These are phyloP conservation scores for Ceratina australensis DNA, from an alignment of 1,140 invertebrate species.

Conservation along the genomic window DNA sequence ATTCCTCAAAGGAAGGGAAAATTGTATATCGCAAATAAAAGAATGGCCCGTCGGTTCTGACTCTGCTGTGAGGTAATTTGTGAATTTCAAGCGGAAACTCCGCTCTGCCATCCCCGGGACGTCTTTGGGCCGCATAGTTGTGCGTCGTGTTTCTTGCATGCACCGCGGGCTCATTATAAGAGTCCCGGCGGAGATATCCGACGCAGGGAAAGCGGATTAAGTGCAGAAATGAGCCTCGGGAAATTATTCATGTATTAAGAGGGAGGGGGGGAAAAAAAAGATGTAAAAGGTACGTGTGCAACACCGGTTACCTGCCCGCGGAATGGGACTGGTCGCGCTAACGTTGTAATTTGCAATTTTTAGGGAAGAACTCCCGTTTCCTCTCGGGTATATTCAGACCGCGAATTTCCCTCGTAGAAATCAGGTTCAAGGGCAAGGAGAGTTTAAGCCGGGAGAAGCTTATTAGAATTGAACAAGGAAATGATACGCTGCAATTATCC, in stretches of 20 bases:
- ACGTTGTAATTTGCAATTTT: slow-evolving; percentile 30
- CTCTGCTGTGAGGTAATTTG: slow-evolving; percentile 41
- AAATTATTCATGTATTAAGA: slow-evolving; percentile 31
- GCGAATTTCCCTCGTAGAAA: no score
- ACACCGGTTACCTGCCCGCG: neutral
- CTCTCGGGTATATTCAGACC: neutral
- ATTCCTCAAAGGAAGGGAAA: slow-evolving; percentile 55
- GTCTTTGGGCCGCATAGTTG: slow-evolving; percentile 10
- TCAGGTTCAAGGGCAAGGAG: no score
- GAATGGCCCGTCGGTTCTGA: slow-evolving; percentile 24
- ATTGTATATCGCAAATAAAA: slow-evolving; percentile 52
- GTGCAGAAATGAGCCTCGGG: neutral
- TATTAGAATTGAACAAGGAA: no score
- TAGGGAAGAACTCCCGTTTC: neutral
- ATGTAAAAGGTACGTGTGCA: neutral
- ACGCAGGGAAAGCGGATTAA: slow-evolving; percentile 24
- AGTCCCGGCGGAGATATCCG: slow-evolving; percentile 2
- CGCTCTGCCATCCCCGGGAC: neutral
- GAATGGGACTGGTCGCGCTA: neutral
- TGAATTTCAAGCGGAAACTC: slow-evolving; percentile 35
- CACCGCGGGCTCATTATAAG: slow-evolving; percentile 35
- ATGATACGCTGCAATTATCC: no score
- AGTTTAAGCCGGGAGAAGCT: no score
- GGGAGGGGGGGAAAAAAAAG: no score
- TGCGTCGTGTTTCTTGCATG: slow-evolving; percentile 20